Evolutionary conservation across 2,113 vertebrate genomes (phyloP).

Genomic region (Aspiorhynchus laticeps): DNA sequence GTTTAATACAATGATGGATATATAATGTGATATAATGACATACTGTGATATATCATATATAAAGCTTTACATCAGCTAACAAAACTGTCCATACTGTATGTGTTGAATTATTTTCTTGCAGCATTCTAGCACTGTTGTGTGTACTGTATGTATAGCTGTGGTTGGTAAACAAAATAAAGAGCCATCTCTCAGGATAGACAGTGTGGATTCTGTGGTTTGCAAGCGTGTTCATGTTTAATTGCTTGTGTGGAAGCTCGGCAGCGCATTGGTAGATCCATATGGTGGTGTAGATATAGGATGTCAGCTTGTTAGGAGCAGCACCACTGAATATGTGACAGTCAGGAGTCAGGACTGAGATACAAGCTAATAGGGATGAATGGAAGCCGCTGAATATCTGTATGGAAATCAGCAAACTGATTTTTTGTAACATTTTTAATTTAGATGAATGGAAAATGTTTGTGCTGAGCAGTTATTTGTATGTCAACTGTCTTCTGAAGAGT

Average conservation of each 20-base stretch:
- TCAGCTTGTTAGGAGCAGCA: background rate
- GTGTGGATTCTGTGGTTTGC: background rate
- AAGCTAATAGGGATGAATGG: background rate
- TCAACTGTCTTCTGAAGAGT: background rate
- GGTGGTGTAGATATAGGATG: slow-evolving; percentile 18
- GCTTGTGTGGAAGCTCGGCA: slow-evolving; percentile 3
- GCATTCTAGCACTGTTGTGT: background rate
- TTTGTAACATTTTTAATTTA: background rate
- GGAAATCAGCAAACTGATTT: background rate
- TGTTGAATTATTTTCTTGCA: background rate
- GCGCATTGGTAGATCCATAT: background rate
- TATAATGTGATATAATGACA: background rate
- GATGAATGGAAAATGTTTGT: background rate
- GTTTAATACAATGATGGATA: background rate
- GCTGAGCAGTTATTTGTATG: background rate
- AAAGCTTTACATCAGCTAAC: background rate
- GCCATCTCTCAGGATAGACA: background rate
- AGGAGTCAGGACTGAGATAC: background rate
- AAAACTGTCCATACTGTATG: background rate
- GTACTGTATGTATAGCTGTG: background rate
- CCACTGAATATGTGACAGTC: background rate
- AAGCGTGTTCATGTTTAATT: background rate
- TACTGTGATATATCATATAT: too few relatives aligned
- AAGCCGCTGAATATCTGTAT: background rate
- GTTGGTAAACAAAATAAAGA: background rate